These are phyloP conservation scores for Dyspetes luteomarginatus DNA, from an alignment of 2,888 invertebrate genomes.

Conservation along the genomic window DNA sequence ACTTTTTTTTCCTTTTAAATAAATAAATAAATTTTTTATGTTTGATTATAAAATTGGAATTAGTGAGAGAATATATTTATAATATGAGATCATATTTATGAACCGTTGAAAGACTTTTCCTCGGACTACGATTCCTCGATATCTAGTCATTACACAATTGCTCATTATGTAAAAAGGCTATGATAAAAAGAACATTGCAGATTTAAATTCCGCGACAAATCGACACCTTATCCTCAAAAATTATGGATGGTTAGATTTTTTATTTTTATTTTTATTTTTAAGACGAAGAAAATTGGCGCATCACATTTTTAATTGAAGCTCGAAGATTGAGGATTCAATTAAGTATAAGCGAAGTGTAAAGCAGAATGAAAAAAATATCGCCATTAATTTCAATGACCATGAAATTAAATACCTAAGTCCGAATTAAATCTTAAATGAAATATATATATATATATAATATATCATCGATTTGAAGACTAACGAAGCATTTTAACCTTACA, in stretches of 20 bases:
- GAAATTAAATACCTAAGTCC: not conserved
- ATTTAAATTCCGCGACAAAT: not conserved
- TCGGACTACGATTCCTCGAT: slow-evolving; percentile 28
- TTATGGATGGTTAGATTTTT: not conserved
- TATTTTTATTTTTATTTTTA: not conserved
- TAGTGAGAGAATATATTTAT: not conserved
- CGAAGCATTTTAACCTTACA: slow-evolving; percentile 8
- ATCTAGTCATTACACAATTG: slow-evolving; percentile 44
- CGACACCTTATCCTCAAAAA: not conserved
- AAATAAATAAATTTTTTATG: not conserved
- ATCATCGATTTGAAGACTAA: not conserved
- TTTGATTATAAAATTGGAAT: not conserved
- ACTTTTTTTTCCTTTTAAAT: not conserved
- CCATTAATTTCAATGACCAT: not conserved
- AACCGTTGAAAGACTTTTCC: not conserved
- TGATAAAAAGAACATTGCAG: not conserved
- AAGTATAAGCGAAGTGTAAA: not conserved
- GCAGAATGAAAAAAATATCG: slow-evolving; percentile 1
- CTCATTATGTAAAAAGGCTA: slow-evolving; percentile 25
- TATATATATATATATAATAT: no score
- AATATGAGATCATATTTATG: not conserved
- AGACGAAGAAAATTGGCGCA: not conserved
- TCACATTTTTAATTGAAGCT: not conserved
- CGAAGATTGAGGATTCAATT: not conserved
- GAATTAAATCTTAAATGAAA: slow-evolving; percentile 4